A percentile compares a stretch with the other conserved stretches of the same genome.
These are phyloP conservation scores for Polypedilum vanderplanki DNA, from an alignment of 1,140 invertebrate genomes.

Conservation along the genomic window DNA sequence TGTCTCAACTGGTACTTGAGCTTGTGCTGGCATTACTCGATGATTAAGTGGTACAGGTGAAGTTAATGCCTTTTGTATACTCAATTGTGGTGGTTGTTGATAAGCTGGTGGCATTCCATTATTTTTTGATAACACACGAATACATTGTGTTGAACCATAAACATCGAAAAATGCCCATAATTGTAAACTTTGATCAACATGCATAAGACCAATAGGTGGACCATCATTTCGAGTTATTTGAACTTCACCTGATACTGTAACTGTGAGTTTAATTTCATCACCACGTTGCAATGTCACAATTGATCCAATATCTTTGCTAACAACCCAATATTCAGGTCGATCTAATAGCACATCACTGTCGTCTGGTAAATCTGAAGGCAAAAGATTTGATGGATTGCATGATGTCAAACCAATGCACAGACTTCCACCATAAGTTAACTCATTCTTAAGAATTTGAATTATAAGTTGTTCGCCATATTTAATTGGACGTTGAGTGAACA, in stretches of 20 bases:
- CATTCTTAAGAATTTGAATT: constrained; percentile 76
- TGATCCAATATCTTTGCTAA: constrained; percentile 84
- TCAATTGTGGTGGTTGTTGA: constrained; percentile 40
- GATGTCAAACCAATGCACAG: constrained; percentile 88
- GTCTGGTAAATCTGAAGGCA: constrained; percentile 73
- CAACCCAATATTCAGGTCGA: constrained; percentile 95
- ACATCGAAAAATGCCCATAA: constrained; percentile 95
- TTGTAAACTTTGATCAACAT: constrained; percentile 82
- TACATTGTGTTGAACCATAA: constrained; percentile 85
- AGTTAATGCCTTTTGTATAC: constrained; percentile 34
- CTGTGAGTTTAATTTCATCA: constrained; percentile 84
- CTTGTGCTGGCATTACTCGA: constrained; percentile 2
- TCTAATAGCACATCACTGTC: constrained; percentile 89
- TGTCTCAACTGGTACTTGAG: neutral
- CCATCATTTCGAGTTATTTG: constrained; percentile 83
- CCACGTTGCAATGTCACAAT: constrained; percentile 62
- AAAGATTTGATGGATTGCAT: constrained; percentile 74
- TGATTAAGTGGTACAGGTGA: neutral
- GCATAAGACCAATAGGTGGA: constrained; percentile 75
- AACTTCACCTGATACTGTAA: constrained; percentile 80
- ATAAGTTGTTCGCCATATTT: constrained; percentile 79
- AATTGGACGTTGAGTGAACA: constrained; percentile 81
- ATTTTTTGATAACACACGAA: constrained; percentile 54
- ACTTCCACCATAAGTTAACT: constrained; percentile 78
- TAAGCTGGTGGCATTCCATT: constrained; percentile 38